Conservation (phyloP, 2,797 vertebrate genomes). For the Champsocephalus gunnari region DNA sequence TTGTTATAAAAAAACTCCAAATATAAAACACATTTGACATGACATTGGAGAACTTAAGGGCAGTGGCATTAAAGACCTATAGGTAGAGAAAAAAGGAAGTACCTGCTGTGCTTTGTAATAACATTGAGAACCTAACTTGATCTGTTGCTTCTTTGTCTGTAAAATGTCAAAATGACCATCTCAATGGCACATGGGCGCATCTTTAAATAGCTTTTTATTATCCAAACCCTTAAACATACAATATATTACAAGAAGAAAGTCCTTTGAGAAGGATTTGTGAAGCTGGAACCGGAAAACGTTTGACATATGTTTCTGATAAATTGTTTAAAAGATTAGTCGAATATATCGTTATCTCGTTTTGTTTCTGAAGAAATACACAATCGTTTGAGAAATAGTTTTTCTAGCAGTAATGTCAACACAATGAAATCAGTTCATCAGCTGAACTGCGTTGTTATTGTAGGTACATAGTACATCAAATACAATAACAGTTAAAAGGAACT, state of each 20-base stretch:
- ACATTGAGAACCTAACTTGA: background rate
- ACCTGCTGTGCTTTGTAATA: background rate
- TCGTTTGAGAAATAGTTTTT: background rate
- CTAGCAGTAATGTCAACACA: background rate
- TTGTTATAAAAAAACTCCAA: background rate
- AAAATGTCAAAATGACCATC: background rate
- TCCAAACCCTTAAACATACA: background rate
- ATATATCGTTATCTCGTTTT: background rate
- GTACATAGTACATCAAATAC: too few relatives aligned
- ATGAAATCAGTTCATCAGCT: background rate
- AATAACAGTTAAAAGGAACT: too few relatives aligned
- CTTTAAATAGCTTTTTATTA: background rate
- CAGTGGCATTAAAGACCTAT: background rate
- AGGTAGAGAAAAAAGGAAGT: background rate
- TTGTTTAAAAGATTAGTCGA: background rate
- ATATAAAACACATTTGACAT: background rate
- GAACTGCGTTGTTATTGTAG: background rate
- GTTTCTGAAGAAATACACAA: background rate
- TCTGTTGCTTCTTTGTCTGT: background rate
- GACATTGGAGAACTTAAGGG: background rate
- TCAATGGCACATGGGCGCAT: background rate
- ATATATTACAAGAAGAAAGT: background rate
- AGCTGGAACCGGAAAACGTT: too few relatives aligned
- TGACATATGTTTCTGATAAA: background rate
- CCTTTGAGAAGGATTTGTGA: too few relatives aligned